Evolutionary conservation across 2,888 invertebrate species (phyloP), one percentile per base, ranked within the genome.

Genomic region (Diarsia brunnea): DNA sequence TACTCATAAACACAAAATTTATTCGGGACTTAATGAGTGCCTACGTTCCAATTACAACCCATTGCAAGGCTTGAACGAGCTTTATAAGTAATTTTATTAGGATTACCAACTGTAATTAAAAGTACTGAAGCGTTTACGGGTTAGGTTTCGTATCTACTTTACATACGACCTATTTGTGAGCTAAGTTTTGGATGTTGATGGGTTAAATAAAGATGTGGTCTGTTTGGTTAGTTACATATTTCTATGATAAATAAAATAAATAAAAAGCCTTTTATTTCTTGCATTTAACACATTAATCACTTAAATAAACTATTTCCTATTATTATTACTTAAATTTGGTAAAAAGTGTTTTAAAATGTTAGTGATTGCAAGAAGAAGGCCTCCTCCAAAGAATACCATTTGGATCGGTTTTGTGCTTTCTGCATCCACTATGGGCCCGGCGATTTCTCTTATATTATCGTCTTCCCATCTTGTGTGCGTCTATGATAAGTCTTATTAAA

Each of bases 41-140:
- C 79, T 69, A 51, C 72, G 66, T 77, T 79, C 79, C 78, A 84
- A 82, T 86, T 79, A 86, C 77, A 82, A 64, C 75, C 69, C 72
- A 76, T 79, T 75, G 75, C 74, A 79, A 69, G 61, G 74, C 77
- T 75, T 61, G 66, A 79, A 82, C 69, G 74, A 73, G 68, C 70
- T 84, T 76, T 74, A 77, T 83, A 82, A 75, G 75, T 86, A 79
- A 86, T 86, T 86, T 84, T 81, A 82, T 82, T 81, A 58, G 75
- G 77, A 82, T 81, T 79, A 86, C 75, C 47, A 74, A 69, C 47
- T 70, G 80, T 80, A 80, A 82, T 86, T 84, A 84, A 86, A 84
- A 82, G 74, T 86, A 71, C 75, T 74, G 43, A 75, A 73, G 69
- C 68, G 61, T 82, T 79, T 7, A 51, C 11, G 58, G 53, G 67